Evolutionary conservation across 2,797 vertebrate species (phyloP).

Genomic region (Leptatherina wallacei): DNA sequence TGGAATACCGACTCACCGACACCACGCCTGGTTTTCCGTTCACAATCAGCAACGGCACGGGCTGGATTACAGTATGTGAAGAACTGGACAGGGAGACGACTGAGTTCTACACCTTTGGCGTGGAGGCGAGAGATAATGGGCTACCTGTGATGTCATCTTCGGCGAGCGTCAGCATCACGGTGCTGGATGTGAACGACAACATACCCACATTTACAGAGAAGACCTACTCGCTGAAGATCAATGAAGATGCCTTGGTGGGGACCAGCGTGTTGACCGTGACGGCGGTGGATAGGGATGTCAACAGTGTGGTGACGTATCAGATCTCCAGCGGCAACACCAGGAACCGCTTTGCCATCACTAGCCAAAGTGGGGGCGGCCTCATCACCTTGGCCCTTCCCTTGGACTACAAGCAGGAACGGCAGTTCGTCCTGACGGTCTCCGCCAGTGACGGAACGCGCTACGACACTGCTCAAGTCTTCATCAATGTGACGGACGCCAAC

Average conservation of each 20-base stretch:
- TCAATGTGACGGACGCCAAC: constrained; percentile 97
- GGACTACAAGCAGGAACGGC: constrained; percentile 98
- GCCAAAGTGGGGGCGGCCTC: constrained; percentile 94
- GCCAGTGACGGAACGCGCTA: constrained; percentile 94
- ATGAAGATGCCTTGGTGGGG: constrained; percentile 93
- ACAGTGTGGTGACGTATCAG: constrained; percentile 97
- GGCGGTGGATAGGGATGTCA: constrained; percentile 91
- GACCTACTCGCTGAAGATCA: constrained; percentile 91
- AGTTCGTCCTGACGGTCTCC: constrained; percentile 92
- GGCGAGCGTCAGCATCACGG: constrained; percentile 92
- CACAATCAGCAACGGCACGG: constrained; percentile 95
- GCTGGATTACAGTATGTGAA: constrained; percentile 91
- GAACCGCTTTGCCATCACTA: constrained; percentile 97
- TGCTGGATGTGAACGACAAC: constrained; percentile 96
- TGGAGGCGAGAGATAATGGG: constrained; percentile 93
- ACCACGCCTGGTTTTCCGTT: constrained; percentile 89
- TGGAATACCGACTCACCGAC: constrained; percentile 91
- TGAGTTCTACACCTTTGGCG: constrained; percentile 92
- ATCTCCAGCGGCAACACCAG: constrained; percentile 97
- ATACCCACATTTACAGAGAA: constrained; percentile 93
- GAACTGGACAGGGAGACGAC: constrained; percentile 93
- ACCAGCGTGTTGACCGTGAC: constrained; percentile 93
- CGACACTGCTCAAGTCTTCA: constrained; percentile 93
- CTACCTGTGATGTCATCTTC: constrained; percentile 92
- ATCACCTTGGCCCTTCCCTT: constrained; percentile 93